Conservation (phyloP, 1,140 invertebrate genomes). For the Scaptomyza hsui region DNA sequence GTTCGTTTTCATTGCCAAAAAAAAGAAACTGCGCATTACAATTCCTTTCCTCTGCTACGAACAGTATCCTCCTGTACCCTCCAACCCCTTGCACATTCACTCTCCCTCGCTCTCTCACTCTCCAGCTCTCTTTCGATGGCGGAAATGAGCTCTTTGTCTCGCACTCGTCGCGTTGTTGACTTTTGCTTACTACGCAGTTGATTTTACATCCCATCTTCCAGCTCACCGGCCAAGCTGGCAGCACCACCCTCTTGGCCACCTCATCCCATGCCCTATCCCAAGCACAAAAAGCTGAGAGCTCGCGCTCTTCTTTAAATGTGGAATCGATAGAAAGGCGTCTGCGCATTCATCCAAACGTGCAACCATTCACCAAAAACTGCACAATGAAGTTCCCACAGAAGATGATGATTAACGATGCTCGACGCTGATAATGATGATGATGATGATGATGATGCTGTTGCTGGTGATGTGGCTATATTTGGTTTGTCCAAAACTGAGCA, state of each 20-base stretch:
- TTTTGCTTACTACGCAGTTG: conserved; percentile 80
- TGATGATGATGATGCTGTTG: conserved; percentile 3
- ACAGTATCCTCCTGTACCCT: conserved; percentile 20
- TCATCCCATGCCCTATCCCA: conserved; percentile 72
- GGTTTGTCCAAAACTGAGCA: conserved; percentile 22
- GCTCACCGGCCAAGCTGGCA: conserved; percentile 12
- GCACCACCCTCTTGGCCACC: neutral
- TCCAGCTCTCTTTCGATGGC: neutral
- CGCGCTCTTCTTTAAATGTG: neutral
- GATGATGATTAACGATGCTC: conserved; percentile 28
- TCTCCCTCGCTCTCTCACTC: neutral
- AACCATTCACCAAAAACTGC: conserved; percentile 69
- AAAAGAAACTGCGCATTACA: conserved; percentile 67
- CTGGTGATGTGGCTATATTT: neutral
- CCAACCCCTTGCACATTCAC: neutral
- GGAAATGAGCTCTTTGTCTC: conserved; percentile 36
- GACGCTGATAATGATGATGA: conserved; percentile 23
- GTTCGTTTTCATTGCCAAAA: conserved; percentile 45
- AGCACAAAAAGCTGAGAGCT: conserved; percentile 46
- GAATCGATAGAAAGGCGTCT: conserved; percentile 66
- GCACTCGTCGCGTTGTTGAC: conserved; percentile 53
- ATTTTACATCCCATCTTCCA: conserved; percentile 63
- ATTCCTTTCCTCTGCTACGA: conserved; percentile 36
- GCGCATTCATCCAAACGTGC: conserved; percentile 51
- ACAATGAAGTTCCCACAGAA: conserved; percentile 10